phyloP scores from a whole-genome alignment of 1,140 invertebrate genomes.

The Colletes gigas region DNA sequence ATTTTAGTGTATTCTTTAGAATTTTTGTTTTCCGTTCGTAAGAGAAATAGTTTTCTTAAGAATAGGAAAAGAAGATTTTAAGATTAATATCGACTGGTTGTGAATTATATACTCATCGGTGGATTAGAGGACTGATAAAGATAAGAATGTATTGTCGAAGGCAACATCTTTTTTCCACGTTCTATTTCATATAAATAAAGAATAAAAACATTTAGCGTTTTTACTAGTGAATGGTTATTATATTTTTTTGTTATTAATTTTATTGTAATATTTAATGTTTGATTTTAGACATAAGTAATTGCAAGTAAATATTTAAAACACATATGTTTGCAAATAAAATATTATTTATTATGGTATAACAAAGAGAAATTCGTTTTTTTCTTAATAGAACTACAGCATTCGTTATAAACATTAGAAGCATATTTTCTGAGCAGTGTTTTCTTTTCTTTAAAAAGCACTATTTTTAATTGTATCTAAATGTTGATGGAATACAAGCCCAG shows the following conservation, averaged over 20 bases:
- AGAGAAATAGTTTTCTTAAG: conserved; percentile 21
- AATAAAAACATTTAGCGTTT: conserved; percentile 27
- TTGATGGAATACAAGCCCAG: neutral
- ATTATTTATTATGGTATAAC: conserved; percentile 12
- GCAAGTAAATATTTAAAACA: conserved; percentile 30
- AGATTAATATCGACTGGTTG: conserved; percentile 49
- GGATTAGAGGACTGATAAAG: conserved; percentile 49
- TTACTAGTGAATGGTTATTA: conserved; percentile 16
- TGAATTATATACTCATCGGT: conserved; percentile 55
- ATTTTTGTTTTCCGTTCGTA: conserved; percentile 9
- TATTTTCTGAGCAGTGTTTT: conserved; percentile 19
- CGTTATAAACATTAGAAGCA: neutral
- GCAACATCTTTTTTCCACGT: conserved; percentile 1
- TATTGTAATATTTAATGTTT: conserved; percentile 29
- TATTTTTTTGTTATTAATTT: conserved; percentile 44
- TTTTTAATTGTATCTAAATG: conserved; percentile 24
- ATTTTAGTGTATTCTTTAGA: neutral
- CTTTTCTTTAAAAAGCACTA: neutral
- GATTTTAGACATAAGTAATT: conserved; percentile 27
- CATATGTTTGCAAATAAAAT: conserved; percentile 22
- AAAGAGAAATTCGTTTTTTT: neutral
- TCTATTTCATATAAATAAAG: conserved; percentile 3
- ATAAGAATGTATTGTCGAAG: conserved; percentile 28
- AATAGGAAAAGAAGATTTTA: conserved; percentile 10
- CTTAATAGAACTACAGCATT: neutral